These are phyloP conservation scores for Pachycephus smyrnensis DNA, from an alignment of 2,888 invertebrate genomes.

Conservation along the genomic window DNA sequence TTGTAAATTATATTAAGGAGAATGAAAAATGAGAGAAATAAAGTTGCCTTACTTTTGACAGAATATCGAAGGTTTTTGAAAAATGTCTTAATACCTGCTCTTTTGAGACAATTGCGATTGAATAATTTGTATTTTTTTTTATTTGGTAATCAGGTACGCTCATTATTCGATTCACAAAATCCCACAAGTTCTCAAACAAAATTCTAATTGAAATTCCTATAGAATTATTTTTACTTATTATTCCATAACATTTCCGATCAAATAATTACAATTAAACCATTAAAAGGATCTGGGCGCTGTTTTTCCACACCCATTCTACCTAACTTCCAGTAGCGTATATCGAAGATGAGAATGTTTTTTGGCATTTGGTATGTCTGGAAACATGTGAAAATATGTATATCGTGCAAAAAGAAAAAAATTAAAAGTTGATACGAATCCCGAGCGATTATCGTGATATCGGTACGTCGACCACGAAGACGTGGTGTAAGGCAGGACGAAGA, in stretches of 20 bases:
- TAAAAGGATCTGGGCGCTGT: background rate
- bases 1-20: constrained; percentile 63
- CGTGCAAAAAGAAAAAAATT: background rate
- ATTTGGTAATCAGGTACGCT: background rate
- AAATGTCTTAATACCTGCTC: background rate
- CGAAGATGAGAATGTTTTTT: background rate
- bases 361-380: background rate
- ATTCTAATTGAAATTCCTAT: background rate
- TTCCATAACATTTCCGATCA: background rate
- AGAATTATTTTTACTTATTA: background rate
- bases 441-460: background rate
- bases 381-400: background rate
- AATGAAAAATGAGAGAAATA: constrained; percentile 49
- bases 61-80: background rate
- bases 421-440: background rate
- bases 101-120: background rate
- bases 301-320: background rate
- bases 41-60: constrained; percentile 27
- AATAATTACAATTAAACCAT: background rate
- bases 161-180: background rate
- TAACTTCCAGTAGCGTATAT: no score
- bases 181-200: background rate
- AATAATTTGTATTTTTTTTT: background rate
- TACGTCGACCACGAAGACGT: constrained; percentile 9
- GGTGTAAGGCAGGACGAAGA: constrained; percentile 17